Percentiles rank a stretch among this genome's conserved stretches.
These are phyloP conservation scores for Phalacrocorax aristotelis DNA, from an alignment of 2,113 vertebrate genomes.

Conservation along the genomic window DNA sequence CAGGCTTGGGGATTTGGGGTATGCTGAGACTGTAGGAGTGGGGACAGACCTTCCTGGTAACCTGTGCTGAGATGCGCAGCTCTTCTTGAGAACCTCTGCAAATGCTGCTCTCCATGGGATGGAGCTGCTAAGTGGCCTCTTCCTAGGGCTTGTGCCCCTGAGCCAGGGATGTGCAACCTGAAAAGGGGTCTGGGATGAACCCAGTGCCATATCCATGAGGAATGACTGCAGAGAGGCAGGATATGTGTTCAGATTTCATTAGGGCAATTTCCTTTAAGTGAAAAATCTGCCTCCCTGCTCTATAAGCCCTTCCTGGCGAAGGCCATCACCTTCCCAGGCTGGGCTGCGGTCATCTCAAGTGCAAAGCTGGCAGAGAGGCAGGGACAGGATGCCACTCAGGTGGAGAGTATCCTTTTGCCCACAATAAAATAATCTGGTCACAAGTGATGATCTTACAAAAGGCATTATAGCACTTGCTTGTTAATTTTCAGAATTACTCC, in stretches of 20 bases:
- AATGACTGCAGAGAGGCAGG: not conserved
- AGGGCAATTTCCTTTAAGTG: not conserved
- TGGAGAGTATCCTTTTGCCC: not conserved
- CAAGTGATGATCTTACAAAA: not conserved
- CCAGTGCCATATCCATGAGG: accelerated
- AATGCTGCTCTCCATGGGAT: accelerated
- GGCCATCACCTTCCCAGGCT: not conserved
- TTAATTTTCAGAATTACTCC: not conserved
- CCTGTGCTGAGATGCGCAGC: not conserved
- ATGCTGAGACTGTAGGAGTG: not conserved
- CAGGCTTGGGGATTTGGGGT: not conserved
- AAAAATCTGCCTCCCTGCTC: not conserved
- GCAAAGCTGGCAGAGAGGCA: not conserved
- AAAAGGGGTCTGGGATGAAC: not conserved
- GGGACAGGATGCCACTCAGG: not conserved
- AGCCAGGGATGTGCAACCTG: not conserved
- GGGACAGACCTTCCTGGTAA: not conserved
- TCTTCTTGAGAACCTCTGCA: accelerated
- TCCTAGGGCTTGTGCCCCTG: accelerated
- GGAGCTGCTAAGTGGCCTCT: not conserved
- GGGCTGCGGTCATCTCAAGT: not conserved
- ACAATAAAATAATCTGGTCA: not conserved
- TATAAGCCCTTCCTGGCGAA: not conserved
- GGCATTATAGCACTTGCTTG: not conserved
- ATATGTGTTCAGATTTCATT: not conserved